Conservation (phyloP, 2,888 invertebrate genomes). For the Graphium colonna region DNA sequence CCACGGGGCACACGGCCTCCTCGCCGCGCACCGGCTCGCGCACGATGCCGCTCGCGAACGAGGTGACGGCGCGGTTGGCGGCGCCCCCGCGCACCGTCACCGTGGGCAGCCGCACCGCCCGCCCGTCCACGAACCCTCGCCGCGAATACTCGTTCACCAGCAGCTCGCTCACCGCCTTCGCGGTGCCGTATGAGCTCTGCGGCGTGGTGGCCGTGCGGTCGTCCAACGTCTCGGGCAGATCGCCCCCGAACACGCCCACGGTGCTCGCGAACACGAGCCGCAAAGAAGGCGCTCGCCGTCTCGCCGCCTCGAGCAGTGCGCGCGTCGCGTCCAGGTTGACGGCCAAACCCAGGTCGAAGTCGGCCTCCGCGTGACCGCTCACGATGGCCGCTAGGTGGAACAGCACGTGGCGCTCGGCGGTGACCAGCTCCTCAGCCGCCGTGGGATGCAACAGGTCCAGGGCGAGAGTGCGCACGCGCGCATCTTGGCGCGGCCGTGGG, state of each 20-base stretch:
- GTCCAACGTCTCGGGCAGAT: constrained; percentile 43
- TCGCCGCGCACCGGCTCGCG: constrained; percentile 59
- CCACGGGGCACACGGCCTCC: constrained; percentile 48
- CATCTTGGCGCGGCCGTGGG: constrained; percentile 31
- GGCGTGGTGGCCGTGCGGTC: constrained; percentile 55
- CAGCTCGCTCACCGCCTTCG: constrained; percentile 63
- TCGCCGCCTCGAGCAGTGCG: constrained; percentile 50
- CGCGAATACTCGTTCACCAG: constrained; percentile 61
- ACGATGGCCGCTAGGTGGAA: constrained; percentile 67
- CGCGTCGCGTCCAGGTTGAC: constrained; percentile 65
- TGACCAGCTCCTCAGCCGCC: constrained; percentile 42
- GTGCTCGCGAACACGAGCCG: constrained; percentile 60
- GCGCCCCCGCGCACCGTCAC: constrained; percentile 61
- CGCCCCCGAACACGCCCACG: constrained; percentile 56
- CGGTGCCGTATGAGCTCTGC: constrained; percentile 60
- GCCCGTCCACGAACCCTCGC: constrained; percentile 57
- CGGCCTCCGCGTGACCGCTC: constrained; percentile 61
- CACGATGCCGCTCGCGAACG: constrained; percentile 63
- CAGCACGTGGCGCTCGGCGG: constrained; percentile 41
- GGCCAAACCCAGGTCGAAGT: constrained; percentile 59
- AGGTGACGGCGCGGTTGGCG: constrained; percentile 64
- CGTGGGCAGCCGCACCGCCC: constrained; percentile 58
- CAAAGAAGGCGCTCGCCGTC: constrained; percentile 39
- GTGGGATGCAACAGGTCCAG: constrained; percentile 40
- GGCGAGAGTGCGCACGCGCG: constrained; percentile 39